Conservation (phyloP, 2,797 vertebrate species). For the Liparis tanakae region DNA sequence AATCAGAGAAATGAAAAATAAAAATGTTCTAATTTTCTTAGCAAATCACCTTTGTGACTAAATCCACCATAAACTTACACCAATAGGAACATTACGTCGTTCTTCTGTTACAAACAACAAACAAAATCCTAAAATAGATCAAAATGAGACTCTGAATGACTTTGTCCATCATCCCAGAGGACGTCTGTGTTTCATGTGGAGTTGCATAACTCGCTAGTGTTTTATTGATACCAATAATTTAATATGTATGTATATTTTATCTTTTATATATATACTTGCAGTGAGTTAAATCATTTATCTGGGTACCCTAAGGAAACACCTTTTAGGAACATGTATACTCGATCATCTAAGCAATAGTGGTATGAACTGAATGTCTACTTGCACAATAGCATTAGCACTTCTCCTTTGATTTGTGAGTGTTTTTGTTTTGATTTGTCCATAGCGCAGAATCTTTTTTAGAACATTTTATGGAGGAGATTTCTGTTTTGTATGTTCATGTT, state of each 20-base stretch:
- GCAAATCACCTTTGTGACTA: not conserved
- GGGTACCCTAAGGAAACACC: not conserved
- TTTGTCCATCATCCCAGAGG: not conserved
- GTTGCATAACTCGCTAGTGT: not conserved
- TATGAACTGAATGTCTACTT: not conserved
- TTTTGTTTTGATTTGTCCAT: slow-evolving; percentile 31
- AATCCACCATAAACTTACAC: not conserved
- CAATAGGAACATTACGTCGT: not conserved
- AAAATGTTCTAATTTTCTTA: slow-evolving; percentile 6
- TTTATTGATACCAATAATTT: slow-evolving; percentile 5
- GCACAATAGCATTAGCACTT: not conserved
- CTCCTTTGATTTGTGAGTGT: slow-evolving; percentile 27
- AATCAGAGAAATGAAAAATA: not conserved
- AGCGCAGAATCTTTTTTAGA: slow-evolving; percentile 14
- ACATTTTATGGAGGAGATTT: not conserved
- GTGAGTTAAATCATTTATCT: slow-evolving; percentile 11
- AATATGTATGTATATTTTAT: slow-evolving; percentile 4
- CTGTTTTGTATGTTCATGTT: slow-evolving; percentile 25
- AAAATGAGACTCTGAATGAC: not conserved
- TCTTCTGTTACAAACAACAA: slow-evolving; percentile 14
- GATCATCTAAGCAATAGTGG: not conserved
- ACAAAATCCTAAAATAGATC: slow-evolving; percentile 15
- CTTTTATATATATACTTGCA: slow-evolving; percentile 6
- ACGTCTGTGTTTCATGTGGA: slow-evolving; percentile 5
- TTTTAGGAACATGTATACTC: not conserved